Evolutionary conservation across 2,888 invertebrate species (phyloP).

Genomic region (Punctoribates punctum): DNA sequence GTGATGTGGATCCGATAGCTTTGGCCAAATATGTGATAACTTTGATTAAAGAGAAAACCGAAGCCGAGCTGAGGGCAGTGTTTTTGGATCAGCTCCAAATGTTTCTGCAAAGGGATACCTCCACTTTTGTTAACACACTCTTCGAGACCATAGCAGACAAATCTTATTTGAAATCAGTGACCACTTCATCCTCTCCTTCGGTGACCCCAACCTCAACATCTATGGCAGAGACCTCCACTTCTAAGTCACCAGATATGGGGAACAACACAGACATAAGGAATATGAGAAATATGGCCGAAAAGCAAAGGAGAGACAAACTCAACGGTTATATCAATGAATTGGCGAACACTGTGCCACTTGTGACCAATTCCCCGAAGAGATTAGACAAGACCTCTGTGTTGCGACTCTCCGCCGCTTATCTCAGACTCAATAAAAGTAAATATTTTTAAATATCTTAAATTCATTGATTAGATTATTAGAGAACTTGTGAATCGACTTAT

Average conservation of each 20-base stretch:
- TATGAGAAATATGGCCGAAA: constrained; percentile 77
- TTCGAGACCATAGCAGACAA: constrained; percentile 70
- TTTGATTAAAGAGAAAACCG: constrained; percentile 85
- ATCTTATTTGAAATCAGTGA: constrained; percentile 51
- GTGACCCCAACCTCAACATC: neutral
- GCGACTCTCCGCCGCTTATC: constrained; percentile 76
- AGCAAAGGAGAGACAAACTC: constrained; percentile 80
- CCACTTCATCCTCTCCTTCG: neutral
- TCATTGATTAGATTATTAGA: too few species aligned
- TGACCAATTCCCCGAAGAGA: constrained; percentile 73
- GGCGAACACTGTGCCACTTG: constrained; percentile 75
- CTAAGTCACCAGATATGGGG: neutral
- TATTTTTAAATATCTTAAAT: constrained; percentile 10
- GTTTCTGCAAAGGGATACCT: constrained; percentile 85
- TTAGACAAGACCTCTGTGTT: constrained; percentile 88
- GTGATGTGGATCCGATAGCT: constrained; percentile 94
- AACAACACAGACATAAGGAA: neutral
- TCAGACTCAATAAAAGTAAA: constrained; percentile 70
- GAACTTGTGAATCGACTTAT: neutral
- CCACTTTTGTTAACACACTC: constrained; percentile 80
- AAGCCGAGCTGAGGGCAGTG: constrained; percentile 77
- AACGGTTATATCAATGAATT: constrained; percentile 79
- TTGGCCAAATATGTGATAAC: constrained; percentile 95
- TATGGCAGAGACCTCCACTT: too few species aligned
- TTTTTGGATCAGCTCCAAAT: constrained; percentile 95